Percentiles rank a stretch among this genome's conserved stretches.
Conservation (phyloP, 2,113 vertebrate species). For the Corythoichthys haematopterus region DNA sequence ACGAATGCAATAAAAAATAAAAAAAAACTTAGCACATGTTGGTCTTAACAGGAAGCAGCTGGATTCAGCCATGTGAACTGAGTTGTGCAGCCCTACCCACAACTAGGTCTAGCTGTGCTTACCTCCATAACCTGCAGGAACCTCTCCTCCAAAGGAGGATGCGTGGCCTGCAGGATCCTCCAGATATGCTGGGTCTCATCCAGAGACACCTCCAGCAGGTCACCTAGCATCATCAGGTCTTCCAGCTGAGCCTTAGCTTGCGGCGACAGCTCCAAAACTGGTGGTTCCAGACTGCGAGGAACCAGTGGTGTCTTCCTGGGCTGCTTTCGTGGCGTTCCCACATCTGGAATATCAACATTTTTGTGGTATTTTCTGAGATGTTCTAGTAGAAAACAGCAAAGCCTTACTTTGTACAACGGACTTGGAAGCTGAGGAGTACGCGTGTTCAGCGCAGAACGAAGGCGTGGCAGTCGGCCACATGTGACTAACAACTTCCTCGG, state of each 20-base stretch:
- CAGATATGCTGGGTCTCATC: conserved; percentile 99
- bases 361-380: background rate
- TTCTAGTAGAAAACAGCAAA: background rate
- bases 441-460: conserved; percentile 94
- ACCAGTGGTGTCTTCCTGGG: conserved; percentile 93
- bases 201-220: conserved; percentile 92
- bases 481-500: conserved; percentile 98
- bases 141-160: conserved; percentile 91
- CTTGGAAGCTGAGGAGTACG: conserved; percentile 97
- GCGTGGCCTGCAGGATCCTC: conserved; percentile 95
- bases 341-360: conserved; percentile 62
- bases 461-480: conserved; percentile 91
- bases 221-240: conserved; percentile 97
- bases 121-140: conserved; percentile 98
- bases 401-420: conserved; percentile 88
- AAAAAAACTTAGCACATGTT: no score
- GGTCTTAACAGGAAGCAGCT: no score
- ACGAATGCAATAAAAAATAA: no score
- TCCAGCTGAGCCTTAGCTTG: conserved; percentile 91
- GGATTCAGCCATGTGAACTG: no score
- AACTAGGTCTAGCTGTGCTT: conserved; percentile 10
- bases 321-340: conserved; percentile 87
- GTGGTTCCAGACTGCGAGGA: conserved; percentile 92
- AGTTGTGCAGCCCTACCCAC: no score
- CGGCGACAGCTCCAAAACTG: conserved; percentile 87